Conservation (phyloP, 2,888 invertebrate genomes). For the Myopa testacea region DNA sequence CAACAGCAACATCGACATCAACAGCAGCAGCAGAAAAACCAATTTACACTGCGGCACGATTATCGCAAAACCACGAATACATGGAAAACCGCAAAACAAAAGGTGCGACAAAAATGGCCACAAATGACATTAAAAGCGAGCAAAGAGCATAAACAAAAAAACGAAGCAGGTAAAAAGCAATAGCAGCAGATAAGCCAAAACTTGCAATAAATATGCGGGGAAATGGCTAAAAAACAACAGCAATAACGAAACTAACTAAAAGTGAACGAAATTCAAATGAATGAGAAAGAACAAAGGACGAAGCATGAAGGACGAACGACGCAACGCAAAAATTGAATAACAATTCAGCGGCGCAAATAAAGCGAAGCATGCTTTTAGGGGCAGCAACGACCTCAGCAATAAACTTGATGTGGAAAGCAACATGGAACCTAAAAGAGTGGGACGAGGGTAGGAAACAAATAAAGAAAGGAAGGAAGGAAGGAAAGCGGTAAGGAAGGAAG, state of each 20-base stretch:
- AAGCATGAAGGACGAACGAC: not conserved
- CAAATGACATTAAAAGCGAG: conserved; percentile 2
- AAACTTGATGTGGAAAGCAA: conserved; percentile 1
- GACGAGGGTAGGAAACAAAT: not conserved
- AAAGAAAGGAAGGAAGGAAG: conserved; percentile 6
- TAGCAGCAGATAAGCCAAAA: conserved; percentile 31
- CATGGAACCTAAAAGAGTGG: not conserved
- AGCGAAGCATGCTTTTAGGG: conserved; percentile 35
- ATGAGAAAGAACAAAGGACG: not conserved
- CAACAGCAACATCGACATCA: not conserved
- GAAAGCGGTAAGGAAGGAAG: not conserved
- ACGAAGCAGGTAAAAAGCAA: not conserved
- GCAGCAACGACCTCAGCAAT: conserved; percentile 14
- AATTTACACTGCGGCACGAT: conserved; percentile 40
- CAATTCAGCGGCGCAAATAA: conserved; percentile 20
- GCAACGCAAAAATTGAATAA: conserved; percentile 29
- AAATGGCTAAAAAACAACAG: not conserved
- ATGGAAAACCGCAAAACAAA: conserved; percentile 20
- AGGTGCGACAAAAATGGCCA: conserved; percentile 16
- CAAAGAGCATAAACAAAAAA: conserved; percentile 7
- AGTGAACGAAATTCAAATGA: conserved; percentile 5
- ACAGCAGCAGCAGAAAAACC: conserved; percentile 12
- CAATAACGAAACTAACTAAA: not conserved
- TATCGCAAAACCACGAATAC: conserved; percentile 33
- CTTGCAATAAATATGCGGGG: conserved; percentile 24